Evolutionary conservation across 2,113 vertebrate species (phyloP).

Genomic region (Cebidichthys violaceus): DNA sequence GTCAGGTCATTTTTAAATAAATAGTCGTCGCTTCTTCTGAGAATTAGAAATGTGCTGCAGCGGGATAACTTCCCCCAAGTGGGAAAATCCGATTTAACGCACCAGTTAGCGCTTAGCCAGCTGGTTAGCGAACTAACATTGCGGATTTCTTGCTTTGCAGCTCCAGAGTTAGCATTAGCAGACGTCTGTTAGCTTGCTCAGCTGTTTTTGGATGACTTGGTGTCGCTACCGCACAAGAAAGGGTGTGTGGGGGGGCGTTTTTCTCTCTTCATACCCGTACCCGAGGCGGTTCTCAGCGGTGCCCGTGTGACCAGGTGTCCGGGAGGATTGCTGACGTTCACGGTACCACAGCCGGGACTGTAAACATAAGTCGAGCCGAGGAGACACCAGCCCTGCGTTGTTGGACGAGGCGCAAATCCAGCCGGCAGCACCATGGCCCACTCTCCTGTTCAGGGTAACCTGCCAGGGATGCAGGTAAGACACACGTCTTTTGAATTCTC

Average conservation of each 20-base stretch:
- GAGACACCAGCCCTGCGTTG: conserved; percentile 27
- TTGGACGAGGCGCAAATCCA: conserved; percentile 29
- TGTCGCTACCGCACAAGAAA: conserved; percentile 10
- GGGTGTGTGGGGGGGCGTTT: conserved; percentile 11
- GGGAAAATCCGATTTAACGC: conserved; percentile 2
- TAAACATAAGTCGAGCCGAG: conserved; percentile 46
- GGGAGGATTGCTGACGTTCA: conserved; percentile 20
- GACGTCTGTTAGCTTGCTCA: conserved; percentile 60
- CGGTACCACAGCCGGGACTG: conserved; percentile 34
- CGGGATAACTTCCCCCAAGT: neutral
- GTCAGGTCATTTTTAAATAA: neutral
- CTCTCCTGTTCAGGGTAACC: conserved; percentile 91
- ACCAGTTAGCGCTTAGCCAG: conserved; percentile 23
- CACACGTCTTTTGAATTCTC: neutral
- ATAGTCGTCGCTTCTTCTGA: neutral
- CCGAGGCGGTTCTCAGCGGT: neutral
- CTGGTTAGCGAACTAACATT: conserved; percentile 54
- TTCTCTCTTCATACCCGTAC: neutral
- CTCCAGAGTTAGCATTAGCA: conserved; percentile 60
- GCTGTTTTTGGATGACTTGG: conserved; percentile 55
- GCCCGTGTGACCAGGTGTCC: neutral
- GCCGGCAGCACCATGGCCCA: conserved; percentile 88
- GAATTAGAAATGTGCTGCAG: neutral
- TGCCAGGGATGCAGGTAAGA: conserved; percentile 96
- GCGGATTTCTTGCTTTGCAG: conserved; percentile 68